Base-by-base conservation (phyloP, 2,797 vertebrate species). In the Gila robusta region DNA sequence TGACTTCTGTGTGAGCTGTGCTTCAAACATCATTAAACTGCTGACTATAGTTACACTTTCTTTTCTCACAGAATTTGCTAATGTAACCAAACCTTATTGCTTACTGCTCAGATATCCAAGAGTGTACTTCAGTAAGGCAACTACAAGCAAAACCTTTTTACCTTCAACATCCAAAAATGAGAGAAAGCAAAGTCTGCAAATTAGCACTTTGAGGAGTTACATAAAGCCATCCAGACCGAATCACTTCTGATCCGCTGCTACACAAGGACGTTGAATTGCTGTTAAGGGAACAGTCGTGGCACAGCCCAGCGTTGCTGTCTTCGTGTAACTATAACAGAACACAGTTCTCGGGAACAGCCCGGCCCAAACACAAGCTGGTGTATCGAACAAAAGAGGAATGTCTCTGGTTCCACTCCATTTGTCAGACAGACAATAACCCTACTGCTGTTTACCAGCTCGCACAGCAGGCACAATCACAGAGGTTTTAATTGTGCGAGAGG, bases 361-460 rank as follows among this genome's bases (percentile, higher is more conserved):
- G 83, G 41, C 52, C 39, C 66, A 82, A 82, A 79, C n/a, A 64
- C 92, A 90, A 88, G 91, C 91, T 92, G 92, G 91, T 93, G 89
- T 89, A 91, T 91, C 52, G 44, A 93, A 92, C 92, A 92, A 88
- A 92, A 93, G 92, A 92, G 92, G 92, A 91, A 93, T 90, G 93
- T 94, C 92, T 95, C 91, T 90, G 92, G 96, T 97, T 97, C 96
- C 96, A 95, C 92, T 86, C 96, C 91, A 93, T 96, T 97, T 96
- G 95, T 94, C 96, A 93, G 93, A 93, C 96, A 95, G 96, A 97
- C 96, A 96, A 96, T 97, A 96, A 97, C 96, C 96, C 96, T 95
- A 94, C 95, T 96, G 96, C 96, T 96, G 96, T 97, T 97, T 96
- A 97, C 97, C 96, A 96, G 94, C 96, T 95, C 94, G 94, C 95